Conservation (phyloP, 2,888 invertebrate genomes). For the Ditula angustiorana region DNA sequence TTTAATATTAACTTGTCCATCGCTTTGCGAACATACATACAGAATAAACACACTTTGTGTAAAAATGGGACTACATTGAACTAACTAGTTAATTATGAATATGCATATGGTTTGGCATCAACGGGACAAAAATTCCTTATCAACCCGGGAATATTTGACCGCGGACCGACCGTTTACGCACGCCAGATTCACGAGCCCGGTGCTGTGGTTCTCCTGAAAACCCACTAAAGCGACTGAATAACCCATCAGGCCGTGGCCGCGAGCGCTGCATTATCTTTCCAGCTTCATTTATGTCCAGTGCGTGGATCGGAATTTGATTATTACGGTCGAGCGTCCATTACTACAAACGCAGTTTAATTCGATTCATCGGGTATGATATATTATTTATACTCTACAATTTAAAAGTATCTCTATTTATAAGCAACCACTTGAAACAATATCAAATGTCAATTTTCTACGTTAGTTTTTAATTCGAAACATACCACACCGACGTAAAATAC, state of each 20-base stretch:
- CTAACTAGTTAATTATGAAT: background rate
- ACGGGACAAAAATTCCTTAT: background rate
- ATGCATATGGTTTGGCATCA: background rate
- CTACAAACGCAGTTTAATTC: background rate
- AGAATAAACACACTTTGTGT: background rate
- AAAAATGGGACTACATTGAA: background rate
- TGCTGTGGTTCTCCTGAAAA: constrained; percentile 6
- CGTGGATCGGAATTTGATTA: background rate
- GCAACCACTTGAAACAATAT: too few relatives aligned
- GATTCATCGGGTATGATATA: background rate
- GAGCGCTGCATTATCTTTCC: constrained; percentile 5
- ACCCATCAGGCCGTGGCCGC: background rate
- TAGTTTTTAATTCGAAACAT: too few relatives aligned
- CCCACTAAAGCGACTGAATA: background rate
- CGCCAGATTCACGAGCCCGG: background rate
- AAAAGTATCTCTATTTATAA: too few relatives aligned
- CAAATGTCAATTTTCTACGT: too few relatives aligned
- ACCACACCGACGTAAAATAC: too few relatives aligned
- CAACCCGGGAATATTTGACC: background rate
- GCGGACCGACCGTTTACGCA: background rate
- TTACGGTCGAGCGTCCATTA: background rate
- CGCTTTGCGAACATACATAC: background rate
- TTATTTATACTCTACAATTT: too few relatives aligned
- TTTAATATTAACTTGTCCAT: background rate
- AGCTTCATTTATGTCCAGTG: background rate